Evolutionary conservation across 2,888 invertebrate genomes (phyloP).

Genomic region (Sabatieria punctata): DNA sequence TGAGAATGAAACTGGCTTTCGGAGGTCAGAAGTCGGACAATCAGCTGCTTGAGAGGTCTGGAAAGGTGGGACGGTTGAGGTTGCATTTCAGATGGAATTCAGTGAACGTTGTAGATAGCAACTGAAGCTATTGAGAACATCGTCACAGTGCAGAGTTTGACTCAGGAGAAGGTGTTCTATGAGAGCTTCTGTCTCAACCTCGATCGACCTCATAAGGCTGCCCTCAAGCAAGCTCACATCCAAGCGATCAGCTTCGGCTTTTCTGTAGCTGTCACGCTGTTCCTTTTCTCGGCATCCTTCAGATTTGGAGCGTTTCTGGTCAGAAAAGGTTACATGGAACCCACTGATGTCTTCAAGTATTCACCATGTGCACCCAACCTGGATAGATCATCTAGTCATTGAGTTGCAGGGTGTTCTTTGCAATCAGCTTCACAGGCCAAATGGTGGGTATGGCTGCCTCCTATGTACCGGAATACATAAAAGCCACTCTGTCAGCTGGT

Average conservation of each 20-base stretch:
- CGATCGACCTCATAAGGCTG: constrained; percentile 20
- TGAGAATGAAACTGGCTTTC: constrained; percentile 29
- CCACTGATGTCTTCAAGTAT: constrained; percentile 32
- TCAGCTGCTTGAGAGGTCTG: constrained; percentile 38
- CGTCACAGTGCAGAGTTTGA: constrained; percentile 34
- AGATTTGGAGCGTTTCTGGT: constrained; percentile 34
- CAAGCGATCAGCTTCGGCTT: constrained; percentile 26
- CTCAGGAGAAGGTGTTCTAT: constrained; percentile 30
- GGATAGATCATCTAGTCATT: neutral
- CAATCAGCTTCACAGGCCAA: constrained; percentile 40
- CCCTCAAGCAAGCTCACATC: constrained; percentile 1
- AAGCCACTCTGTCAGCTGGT: constrained; percentile 32
- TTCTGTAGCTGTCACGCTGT: constrained; percentile 30
- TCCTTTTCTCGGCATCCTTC: constrained; percentile 34
- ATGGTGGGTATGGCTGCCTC: constrained; percentile 34
- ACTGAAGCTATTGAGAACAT: constrained; percentile 36
- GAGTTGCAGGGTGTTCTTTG: constrained; percentile 39
- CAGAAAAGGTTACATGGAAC: constrained; percentile 32
- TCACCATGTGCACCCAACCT: neutral
- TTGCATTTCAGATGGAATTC: too few relatives aligned
- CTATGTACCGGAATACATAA: constrained; percentile 36
- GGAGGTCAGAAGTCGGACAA: constrained; percentile 38
- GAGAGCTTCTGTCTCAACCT: constrained; percentile 23
- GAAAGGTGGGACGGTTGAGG: constrained; percentile 38
- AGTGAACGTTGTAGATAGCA: constrained; percentile 30